Percentiles rank a stretch among this genome's conserved stretches.
These are phyloP conservation scores for Phymastichus coffea DNA, from an alignment of 1,140 invertebrate genomes.

Conservation along the genomic window DNA sequence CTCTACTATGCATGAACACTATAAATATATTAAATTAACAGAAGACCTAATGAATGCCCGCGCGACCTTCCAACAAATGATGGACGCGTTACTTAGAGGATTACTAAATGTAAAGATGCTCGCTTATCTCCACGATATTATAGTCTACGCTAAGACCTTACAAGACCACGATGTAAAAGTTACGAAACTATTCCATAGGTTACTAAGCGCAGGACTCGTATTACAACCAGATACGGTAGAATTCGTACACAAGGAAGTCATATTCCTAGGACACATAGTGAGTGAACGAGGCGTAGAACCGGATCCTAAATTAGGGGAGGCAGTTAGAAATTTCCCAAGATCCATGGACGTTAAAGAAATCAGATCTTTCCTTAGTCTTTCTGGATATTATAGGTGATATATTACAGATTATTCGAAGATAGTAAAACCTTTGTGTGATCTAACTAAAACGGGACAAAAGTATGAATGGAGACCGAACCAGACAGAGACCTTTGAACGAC, in stretches of 20 bases:
- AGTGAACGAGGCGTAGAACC: not conserved
- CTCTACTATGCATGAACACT: not conserved
- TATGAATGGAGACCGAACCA: constrained; percentile 26
- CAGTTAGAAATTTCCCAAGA: not conserved
- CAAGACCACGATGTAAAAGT: too few relatives aligned
- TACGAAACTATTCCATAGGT: too few relatives aligned
- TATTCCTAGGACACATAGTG: not conserved
- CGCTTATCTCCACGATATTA: not conserved
- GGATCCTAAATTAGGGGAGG: not conserved
- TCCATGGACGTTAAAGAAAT: not conserved
- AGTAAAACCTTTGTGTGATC: not conserved
- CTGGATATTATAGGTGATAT: constrained; percentile 5
- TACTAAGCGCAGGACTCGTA: too few relatives aligned
- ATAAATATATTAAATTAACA: too few relatives aligned
- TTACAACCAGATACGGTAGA: not conserved
- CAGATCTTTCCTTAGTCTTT: not conserved
- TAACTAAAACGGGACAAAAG: constrained; percentile 22
- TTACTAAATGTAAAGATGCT: not conserved
- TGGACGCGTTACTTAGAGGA: not conserved
- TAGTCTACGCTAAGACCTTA: not conserved
- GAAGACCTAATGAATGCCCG: not conserved
- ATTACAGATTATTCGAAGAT: constrained; percentile 15
- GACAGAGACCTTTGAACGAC: constrained; percentile 27
- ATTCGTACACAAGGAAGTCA: not conserved
- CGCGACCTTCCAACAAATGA: not conserved